phyloP scores from a whole-genome alignment of 2,113 vertebrate genomes.

The Pachycephala philippinensis region DNA sequence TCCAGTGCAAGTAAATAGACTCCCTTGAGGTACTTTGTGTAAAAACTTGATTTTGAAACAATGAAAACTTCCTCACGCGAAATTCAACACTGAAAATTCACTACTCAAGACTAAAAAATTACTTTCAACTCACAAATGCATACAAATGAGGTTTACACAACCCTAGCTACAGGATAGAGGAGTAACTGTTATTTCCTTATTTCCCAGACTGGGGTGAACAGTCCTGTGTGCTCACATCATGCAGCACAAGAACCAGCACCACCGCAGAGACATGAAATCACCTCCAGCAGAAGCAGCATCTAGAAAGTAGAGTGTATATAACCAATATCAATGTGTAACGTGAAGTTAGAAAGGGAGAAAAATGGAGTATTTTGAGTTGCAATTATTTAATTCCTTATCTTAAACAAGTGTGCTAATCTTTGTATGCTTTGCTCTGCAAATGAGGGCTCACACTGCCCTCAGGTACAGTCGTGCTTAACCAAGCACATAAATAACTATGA shows the following conservation, averaged over 20 bases:
- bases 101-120: background rate
- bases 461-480: fast-evolving
- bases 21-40: background rate
- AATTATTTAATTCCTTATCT: background rate
- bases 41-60: background rate
- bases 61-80: background rate
- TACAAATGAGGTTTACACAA: background rate
- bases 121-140: background rate
- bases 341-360: background rate
- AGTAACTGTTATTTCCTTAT: background rate
- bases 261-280: fast-evolving
- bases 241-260: background rate
- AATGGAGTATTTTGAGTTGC: background rate
- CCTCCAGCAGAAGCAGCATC: background rate
- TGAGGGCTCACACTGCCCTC: fast-evolving
- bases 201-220: background rate
- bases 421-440: background rate
- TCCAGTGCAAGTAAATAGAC: background rate
- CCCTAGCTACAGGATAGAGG: background rate
- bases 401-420: background rate
- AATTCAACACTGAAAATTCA: background rate
- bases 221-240: background rate
- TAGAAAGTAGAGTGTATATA: background rate
- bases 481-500: background rate
- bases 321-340: background rate